Conservation (phyloP, 2,888 invertebrate species). For the Erannis defoliaria region DNA sequence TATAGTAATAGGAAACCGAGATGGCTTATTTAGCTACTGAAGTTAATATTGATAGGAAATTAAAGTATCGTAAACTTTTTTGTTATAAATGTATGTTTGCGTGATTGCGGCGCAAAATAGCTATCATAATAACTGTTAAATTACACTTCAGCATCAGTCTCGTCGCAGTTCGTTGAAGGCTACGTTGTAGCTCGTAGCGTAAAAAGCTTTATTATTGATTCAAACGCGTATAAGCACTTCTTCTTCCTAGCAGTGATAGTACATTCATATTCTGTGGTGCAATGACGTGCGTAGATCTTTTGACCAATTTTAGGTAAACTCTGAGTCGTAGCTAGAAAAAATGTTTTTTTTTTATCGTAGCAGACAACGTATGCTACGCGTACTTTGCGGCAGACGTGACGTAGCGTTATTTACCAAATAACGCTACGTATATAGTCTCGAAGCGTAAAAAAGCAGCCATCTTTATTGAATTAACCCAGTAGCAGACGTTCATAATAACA, state of each 20-base stretch:
- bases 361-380: conserved; percentile 1
- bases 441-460: neutral
- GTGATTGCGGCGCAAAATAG: conserved; percentile 1
- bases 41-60: neutral
- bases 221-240: no score
- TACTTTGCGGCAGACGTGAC: neutral
- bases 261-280: neutral
- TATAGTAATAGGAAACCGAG: neutral
- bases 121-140: neutral
- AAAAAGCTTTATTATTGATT: neutral
- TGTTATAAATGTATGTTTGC: conserved; percentile 3
- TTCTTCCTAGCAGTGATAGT: neutral
- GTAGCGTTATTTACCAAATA: neutral
- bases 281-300: conserved; percentile 4
- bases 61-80: neutral
- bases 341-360: neutral
- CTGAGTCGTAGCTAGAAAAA: neutral
- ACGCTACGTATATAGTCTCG: neutral
- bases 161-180: conserved; percentile 32
- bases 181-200: conserved; percentile 37
- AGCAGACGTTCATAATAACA: neutral
- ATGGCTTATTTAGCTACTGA: conserved; percentile 2
- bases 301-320: conserved; percentile 3
- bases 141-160: conserved; percentile 2
- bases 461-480: neutral